These are phyloP conservation scores for Geothlypis trichas DNA, from an alignment of 2,113 vertebrate species.

Conservation along the genomic window DNA sequence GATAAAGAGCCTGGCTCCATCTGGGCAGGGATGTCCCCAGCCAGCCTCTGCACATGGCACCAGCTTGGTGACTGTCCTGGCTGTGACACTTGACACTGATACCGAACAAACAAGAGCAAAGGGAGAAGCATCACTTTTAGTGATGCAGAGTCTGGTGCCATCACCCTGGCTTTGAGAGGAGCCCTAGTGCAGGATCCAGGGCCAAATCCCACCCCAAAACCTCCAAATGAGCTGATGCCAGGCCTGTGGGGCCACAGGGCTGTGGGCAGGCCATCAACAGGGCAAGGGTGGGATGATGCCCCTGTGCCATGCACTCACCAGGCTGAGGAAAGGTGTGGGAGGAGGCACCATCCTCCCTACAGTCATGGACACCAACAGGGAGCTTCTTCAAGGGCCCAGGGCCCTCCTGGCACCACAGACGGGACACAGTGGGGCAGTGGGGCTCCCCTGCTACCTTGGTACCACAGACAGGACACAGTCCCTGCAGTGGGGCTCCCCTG, in stretches of 20 bases:
- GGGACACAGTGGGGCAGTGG: too few species aligned
- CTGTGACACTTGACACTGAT: neutral
- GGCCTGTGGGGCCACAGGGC: too few species aligned
- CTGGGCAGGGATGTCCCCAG: accelerated
- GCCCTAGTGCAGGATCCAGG: accelerated
- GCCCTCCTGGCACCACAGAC: neutral
- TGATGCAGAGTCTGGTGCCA: neutral
- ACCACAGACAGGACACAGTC: too few species aligned
- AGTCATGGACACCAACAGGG: accelerated
- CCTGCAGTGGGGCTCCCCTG: too few species aligned
- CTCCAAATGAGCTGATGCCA: too few species aligned
- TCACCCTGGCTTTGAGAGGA: neutral
- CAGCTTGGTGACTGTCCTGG: too few species aligned
- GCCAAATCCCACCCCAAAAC: too few species aligned
- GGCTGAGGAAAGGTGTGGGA: neutral
- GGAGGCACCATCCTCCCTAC: neutral
- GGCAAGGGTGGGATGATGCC: neutral
- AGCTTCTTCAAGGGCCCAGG: neutral
- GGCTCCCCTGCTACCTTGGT: too few species aligned
- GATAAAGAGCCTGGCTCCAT: neutral
- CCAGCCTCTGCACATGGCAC: too few species aligned
- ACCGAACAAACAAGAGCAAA: neutral
- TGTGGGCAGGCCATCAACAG: neutral
- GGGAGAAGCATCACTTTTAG: accelerated
- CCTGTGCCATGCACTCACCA: accelerated